phyloP scores from a whole-genome alignment of 2,113 vertebrate species.

The Gopherus flavomarginatus region DNA sequence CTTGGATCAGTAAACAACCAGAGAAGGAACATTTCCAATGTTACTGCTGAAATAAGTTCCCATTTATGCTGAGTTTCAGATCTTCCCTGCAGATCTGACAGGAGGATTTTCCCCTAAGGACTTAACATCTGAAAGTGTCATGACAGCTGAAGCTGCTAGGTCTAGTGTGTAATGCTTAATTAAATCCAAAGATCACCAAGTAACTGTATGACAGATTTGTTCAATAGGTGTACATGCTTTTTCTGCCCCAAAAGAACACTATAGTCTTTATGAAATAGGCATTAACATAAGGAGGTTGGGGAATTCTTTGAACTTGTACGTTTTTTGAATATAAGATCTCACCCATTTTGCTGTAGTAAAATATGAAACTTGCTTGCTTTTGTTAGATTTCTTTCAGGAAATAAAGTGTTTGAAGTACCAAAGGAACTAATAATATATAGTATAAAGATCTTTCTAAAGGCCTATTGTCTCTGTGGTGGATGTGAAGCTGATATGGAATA shows the following conservation, averaged over 20 bases:
- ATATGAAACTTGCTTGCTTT: neutral
- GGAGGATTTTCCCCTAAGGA: neutral
- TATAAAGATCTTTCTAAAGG: neutral
- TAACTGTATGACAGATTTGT: neutral
- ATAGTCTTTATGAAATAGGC: neutral
- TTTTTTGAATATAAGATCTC: neutral
- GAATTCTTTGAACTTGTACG: neutral
- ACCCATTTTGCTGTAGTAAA: neutral
- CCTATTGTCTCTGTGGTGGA: neutral
- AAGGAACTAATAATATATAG: neutral
- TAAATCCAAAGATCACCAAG: neutral
- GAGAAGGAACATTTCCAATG: neutral
- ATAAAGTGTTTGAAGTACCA: neutral
- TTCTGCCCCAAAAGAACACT: neutral
- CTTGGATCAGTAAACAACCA: neutral
- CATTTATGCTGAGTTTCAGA: neutral
- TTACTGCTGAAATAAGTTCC: neutral
- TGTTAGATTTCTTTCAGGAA: neutral
- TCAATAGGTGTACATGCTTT: neutral
- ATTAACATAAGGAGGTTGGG: neutral
- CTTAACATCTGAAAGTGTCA: neutral
- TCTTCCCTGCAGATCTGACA: neutral
- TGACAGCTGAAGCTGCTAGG: neutral
- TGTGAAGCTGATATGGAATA: neutral
- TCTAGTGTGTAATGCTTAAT: neutral